phyloP scores from a whole-genome alignment of 2,888 invertebrate species.

The Drosophila yooni region DNA sequence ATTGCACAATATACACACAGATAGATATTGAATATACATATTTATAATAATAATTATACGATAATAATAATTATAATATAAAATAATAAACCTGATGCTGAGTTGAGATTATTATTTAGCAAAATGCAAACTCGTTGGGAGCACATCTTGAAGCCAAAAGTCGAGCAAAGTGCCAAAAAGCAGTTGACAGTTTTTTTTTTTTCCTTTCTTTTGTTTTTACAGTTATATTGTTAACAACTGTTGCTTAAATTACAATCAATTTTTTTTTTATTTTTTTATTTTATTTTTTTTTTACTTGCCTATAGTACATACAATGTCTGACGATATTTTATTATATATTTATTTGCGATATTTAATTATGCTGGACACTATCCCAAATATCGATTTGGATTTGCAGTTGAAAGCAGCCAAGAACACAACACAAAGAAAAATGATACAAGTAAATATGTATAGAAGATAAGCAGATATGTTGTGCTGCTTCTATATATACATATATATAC shows the following conservation, averaged over 20 bases:
- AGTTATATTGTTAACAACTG: conserved; percentile 20
- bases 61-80: conserved; percentile 27
- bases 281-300: not conserved
- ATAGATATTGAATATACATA: conserved; percentile 23
- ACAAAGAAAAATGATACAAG: conserved; percentile 2
- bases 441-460: not conserved
- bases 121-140: conserved; percentile 62
- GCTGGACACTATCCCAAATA: conserved; percentile 10
- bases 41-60: conserved; percentile 14
- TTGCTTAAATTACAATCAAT: conserved; percentile 36
- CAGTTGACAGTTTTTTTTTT: conserved; percentile 16
- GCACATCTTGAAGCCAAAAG: conserved; percentile 49
- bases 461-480: not conserved
- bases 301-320: conserved; percentile 25
- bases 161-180: conserved; percentile 45
- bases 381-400: conserved; percentile 15
- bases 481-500: conserved; percentile 5
- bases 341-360: not conserved
- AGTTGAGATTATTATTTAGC: conserved; percentile 44
- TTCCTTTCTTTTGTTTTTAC: not conserved
- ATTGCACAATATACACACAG: conserved; percentile 28
- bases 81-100: conserved; percentile 53
- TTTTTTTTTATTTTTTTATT: not conserved
- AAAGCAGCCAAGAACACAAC: conserved; percentile 27
- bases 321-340: conserved; percentile 5